phyloP scores from a whole-genome alignment of 2,888 invertebrate genomes.

The Panorpa germanica region DNA sequence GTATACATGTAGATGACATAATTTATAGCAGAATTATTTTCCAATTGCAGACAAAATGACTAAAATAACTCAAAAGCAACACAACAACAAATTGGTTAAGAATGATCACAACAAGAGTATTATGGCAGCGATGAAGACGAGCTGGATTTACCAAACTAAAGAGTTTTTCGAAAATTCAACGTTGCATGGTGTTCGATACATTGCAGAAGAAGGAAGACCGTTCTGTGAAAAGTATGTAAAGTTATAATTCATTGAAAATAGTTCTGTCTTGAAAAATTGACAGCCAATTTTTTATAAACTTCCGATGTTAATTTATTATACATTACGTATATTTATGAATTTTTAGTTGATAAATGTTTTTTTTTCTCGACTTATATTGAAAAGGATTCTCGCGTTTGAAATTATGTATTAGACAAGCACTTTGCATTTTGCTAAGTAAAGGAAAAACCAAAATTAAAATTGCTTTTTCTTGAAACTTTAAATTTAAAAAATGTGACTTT shows the following conservation, averaged over 20 bases:
- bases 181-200: slow-evolving; percentile 60
- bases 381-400: neutral
- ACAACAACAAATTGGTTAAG: too few relatives aligned
- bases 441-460: too few relatives aligned
- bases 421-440: too few relatives aligned
- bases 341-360: neutral
- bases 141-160: slow-evolving; percentile 47
- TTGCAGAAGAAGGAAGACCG: slow-evolving; percentile 53
- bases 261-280: slow-evolving; percentile 1
- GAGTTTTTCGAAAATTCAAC: slow-evolving; percentile 61
- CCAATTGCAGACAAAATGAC: too few relatives aligned
- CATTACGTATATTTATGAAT: slow-evolving; percentile 1
- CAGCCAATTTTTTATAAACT: slow-evolving; percentile 1
- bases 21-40: too few relatives aligned
- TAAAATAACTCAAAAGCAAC: too few relatives aligned
- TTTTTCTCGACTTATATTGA: neutral
- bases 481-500: too few relatives aligned
- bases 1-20: too few relatives aligned
- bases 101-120: too few relatives aligned
- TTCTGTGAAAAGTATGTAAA: slow-evolving; percentile 51
- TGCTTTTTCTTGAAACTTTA: too few relatives aligned
- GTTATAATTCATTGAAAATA: slow-evolving; percentile 3
- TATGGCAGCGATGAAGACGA: too few relatives aligned
- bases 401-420: too few relatives aligned
- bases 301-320: slow-evolving; percentile 7